A percentile compares a stretch with the other conserved stretches of the same genome.
These are phyloP conservation scores for Cyprinodon tularosa DNA, from an alignment of 2,113 vertebrate species.

Conservation along the genomic window DNA sequence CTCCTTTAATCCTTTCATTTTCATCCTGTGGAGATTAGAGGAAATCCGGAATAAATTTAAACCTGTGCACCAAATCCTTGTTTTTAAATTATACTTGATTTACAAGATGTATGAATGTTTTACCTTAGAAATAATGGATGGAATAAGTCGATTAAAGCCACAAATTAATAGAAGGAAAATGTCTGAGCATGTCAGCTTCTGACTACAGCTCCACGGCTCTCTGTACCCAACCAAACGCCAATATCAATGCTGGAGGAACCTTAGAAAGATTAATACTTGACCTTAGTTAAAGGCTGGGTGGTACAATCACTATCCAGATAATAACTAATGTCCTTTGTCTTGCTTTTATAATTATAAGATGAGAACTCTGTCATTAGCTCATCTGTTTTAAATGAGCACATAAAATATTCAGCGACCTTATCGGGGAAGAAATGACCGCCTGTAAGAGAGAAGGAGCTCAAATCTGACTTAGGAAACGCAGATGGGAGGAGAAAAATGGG, in stretches of 20 bases:
- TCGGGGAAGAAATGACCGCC: constrained; percentile 64
- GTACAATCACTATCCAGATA: constrained; percentile 25
- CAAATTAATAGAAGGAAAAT: neutral
- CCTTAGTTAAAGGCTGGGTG: neutral
- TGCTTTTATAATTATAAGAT: constrained; percentile 45
- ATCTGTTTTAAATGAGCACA: constrained; percentile 71
- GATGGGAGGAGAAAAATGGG: neutral
- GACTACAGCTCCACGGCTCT: neutral
- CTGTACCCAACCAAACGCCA: neutral
- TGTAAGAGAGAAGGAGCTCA: constrained; percentile 6
- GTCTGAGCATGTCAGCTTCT: neutral
- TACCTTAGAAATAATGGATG: neutral
- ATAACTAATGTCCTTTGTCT: constrained; percentile 43
- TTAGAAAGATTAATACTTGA: constrained; percentile 11
- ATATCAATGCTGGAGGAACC: neutral
- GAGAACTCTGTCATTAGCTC: constrained; percentile 52
- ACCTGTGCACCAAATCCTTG: neutral
- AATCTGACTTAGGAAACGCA: neutral
- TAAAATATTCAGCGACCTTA: constrained; percentile 75
- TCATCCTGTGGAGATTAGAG: neutral
- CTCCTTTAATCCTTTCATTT: neutral
- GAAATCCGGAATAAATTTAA: neutral
- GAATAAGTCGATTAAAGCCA: neutral
- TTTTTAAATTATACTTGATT: neutral
- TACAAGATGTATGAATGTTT: neutral